A percentile compares a stretch with the other conserved stretches of the same genome.
phyloP scores from a whole-genome alignment of 2,797 vertebrate genomes.

The Parotocinclus haroldoi region DNA sequence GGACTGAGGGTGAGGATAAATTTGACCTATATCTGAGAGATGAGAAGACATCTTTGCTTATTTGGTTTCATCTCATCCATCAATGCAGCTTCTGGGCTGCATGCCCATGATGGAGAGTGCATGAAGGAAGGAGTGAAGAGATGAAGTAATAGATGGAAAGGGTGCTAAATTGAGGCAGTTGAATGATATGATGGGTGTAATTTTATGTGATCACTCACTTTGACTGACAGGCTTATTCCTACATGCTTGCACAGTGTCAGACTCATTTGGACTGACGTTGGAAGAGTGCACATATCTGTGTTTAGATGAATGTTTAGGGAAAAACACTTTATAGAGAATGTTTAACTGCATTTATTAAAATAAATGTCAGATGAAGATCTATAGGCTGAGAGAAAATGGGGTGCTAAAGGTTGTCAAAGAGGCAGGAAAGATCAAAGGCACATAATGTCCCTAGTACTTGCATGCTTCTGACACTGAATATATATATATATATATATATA shows the following conservation, averaged over 20 bases:
- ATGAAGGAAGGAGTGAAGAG: constrained; percentile 1
- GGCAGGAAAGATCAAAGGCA: too few relatives aligned
- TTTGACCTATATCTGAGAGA: constrained; percentile 5
- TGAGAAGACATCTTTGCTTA: constrained; percentile 20
- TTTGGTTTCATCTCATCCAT: constrained; percentile 40
- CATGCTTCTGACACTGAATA: too few relatives aligned
- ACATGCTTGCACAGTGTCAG: constrained; percentile 9
- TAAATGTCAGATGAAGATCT: too few relatives aligned
- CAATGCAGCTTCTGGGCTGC: constrained; percentile 32
- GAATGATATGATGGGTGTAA: constrained; percentile 42
- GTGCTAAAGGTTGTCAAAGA: too few relatives aligned
- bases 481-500: too few relatives aligned
- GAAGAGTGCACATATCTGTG: constrained; percentile 3
- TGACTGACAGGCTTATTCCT: constrained; percentile 44
- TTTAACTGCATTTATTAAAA: neutral
- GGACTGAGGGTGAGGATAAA: constrained; percentile 19
- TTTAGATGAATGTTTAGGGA: constrained; percentile 7
- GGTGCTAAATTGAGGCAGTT: constrained; percentile 44
- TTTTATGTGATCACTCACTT: constrained; percentile 38
- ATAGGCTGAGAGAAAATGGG: too few relatives aligned
- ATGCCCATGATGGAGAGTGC: constrained; percentile 16
- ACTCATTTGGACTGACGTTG: constrained; percentile 19
- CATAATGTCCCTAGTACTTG: too few relatives aligned
- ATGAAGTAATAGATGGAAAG: constrained; percentile 25
- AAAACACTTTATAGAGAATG: neutral